Evolutionary conservation across 2,113 vertebrate species (phyloP).

Genomic region (Dasyprocta punctata): DNA sequence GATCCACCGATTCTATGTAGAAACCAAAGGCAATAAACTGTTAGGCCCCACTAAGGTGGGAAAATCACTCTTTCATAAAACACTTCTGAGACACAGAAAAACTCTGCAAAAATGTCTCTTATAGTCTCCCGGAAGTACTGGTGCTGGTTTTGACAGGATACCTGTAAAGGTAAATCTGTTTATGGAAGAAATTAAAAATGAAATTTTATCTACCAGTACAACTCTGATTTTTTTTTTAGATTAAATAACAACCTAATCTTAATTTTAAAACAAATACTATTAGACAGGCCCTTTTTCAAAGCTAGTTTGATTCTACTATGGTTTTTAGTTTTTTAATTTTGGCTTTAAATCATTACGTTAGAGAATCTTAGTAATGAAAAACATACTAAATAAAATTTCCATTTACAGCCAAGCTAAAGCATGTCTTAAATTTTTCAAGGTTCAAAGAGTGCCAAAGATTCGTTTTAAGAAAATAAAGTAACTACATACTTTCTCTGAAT

Average conservation of each 20-base stretch:
- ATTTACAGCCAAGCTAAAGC: not conserved
- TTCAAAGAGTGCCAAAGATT: not conserved
- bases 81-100: not conserved
- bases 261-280: not conserved
- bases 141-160: not conserved
- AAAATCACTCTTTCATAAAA: not conserved
- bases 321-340: not conserved
- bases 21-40: not conserved
- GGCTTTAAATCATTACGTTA: not conserved
- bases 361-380: not conserved
- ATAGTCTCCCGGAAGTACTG: not conserved
- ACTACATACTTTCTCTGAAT: not conserved
- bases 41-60: not conserved
- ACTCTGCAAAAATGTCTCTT: not conserved
- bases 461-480: not conserved
- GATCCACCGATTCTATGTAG: not conserved
- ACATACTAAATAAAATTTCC: slow-evolving; percentile 24
- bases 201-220: not conserved
- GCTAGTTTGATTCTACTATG: not conserved
- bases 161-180: not conserved
- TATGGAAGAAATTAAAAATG: slow-evolving; percentile 1
- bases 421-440: not conserved
- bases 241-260: slow-evolving; percentile 2
- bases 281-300: slow-evolving; percentile 10
- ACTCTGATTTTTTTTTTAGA: not conserved